Conservation (phyloP, 2,797 vertebrate species). For the Perodicticus potto region DNA sequence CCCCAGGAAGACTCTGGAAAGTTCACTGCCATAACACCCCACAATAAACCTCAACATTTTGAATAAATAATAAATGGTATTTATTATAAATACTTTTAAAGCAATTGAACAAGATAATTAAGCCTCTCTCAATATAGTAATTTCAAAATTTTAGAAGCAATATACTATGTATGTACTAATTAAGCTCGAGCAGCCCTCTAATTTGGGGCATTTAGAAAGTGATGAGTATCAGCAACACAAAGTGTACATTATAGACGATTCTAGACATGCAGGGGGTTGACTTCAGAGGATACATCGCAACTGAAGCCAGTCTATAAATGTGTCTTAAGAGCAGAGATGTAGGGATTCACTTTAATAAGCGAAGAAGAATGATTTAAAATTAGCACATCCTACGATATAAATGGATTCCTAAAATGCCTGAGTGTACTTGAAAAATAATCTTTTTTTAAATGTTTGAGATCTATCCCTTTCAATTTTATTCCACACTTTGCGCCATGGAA, state of each 20-base stretch:
- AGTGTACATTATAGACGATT: constrained; percentile 12
- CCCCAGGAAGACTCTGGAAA: neutral
- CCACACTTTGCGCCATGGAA: constrained; percentile 23
- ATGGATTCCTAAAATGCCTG: constrained; percentile 61
- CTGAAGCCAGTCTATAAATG: constrained; percentile 34
- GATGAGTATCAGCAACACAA: constrained; percentile 55
- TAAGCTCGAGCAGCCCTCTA: constrained; percentile 63
- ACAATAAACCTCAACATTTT: constrained; percentile 54
- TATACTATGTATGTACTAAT: constrained; percentile 51
- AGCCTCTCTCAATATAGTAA: constrained; percentile 56
- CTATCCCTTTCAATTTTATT: constrained; percentile 61
- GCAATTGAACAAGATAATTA: constrained; percentile 66
- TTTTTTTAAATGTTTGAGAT: constrained; percentile 51
- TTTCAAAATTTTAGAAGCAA: constrained; percentile 65
- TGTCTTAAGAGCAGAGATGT: neutral
- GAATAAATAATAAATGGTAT: constrained; percentile 30
- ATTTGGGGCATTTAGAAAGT: constrained; percentile 53
- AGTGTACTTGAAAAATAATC: constrained; percentile 47
- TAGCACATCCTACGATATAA: constrained; percentile 40
- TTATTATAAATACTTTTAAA: constrained; percentile 63
- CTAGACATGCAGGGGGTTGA: neutral
- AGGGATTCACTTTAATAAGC: constrained; percentile 53
- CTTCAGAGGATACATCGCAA: constrained; percentile 18
- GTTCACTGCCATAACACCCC: neutral
- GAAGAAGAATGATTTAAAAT: constrained; percentile 64